A percentile compares a stretch with the other conserved stretches of the same genome.
phyloP scores from a whole-genome alignment of 2,888 invertebrate species.

The Dichetophora obliterata region DNA sequence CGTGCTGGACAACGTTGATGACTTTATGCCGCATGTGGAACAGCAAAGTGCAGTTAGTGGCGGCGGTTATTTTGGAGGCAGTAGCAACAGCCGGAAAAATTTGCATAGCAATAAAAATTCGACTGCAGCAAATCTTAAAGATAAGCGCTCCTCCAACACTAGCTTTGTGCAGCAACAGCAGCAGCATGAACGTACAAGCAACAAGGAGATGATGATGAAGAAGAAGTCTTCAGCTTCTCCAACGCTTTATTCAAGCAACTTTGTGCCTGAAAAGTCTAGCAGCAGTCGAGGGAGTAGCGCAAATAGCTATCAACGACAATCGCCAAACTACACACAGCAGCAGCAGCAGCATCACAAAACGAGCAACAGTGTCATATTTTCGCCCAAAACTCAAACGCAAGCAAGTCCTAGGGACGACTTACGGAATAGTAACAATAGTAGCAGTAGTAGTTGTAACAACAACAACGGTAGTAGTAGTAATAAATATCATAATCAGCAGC shows the following conservation, averaged over 20 bases:
- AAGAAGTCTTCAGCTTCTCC: conserved; percentile 52
- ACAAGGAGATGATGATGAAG: conserved; percentile 44
- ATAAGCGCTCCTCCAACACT: conserved; percentile 57
- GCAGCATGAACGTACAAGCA: conserved; percentile 51
- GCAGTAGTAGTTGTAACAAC: conserved; percentile 31
- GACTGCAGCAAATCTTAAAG: conserved; percentile 45
- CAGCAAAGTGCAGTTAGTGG: conserved; percentile 30
- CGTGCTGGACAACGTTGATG: conserved; percentile 64
- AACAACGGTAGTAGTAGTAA: conserved; percentile 46
- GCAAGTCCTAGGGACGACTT: conserved; percentile 50
- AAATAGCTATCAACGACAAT: conserved; percentile 39
- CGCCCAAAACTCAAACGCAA: conserved; percentile 45
- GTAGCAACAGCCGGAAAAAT: conserved; percentile 44
- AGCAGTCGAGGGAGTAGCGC: conserved; percentile 41
- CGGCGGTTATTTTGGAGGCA: conserved; percentile 41
- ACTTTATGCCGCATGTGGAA: conserved; percentile 58
- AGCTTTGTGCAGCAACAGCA: conserved; percentile 50
- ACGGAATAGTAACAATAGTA: neutral
- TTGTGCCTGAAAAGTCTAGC: conserved; percentile 49
- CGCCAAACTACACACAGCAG: conserved; percentile 44
- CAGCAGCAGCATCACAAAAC: conserved; percentile 50
- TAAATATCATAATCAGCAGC: conserved; percentile 32
- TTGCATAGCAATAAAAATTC: conserved; percentile 39
- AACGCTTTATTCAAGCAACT: conserved; percentile 49
- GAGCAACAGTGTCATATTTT: conserved; percentile 50